A percentile compares a stretch with the other conserved stretches of the same genome.
Evolutionary conservation across 2,113 vertebrate genomes (phyloP).

Genomic region (Boulengeromyrus knoepffleri): DNA sequence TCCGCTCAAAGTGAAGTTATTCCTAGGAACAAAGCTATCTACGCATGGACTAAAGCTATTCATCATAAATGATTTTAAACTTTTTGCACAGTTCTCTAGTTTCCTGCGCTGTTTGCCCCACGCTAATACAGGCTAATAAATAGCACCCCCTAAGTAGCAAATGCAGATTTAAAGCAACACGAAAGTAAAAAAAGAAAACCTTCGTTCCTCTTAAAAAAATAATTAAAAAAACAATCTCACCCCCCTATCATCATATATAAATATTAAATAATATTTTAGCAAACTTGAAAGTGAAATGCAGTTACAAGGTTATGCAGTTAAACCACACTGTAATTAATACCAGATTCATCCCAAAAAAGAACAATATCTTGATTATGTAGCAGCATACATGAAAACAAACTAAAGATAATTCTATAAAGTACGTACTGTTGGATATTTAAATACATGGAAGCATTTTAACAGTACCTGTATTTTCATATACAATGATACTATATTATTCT

Average conservation of each 20-base stretch:
- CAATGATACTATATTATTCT: background rate
- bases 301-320: background rate
- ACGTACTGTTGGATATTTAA: background rate
- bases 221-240: background rate
- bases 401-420: background rate
- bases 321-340: background rate
- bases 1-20: background rate
- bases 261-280: background rate
- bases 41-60: background rate
- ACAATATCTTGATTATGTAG: background rate
- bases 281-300: background rate
- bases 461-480: conserved; percentile 15
- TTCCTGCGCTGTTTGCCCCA: background rate
- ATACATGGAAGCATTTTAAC: conserved; percentile 13
- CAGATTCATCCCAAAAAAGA: background rate
- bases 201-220: background rate
- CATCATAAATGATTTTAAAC: background rate
- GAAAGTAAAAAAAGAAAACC: background rate
- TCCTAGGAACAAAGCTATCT: background rate
- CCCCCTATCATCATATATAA: background rate
- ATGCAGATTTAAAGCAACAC: background rate
- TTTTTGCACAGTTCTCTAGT: background rate
- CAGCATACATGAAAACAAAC: background rate
- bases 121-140: background rate
- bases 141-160: background rate